Conservation (phyloP, 1,140 invertebrate species). For the Nasonia giraulti region DNA sequence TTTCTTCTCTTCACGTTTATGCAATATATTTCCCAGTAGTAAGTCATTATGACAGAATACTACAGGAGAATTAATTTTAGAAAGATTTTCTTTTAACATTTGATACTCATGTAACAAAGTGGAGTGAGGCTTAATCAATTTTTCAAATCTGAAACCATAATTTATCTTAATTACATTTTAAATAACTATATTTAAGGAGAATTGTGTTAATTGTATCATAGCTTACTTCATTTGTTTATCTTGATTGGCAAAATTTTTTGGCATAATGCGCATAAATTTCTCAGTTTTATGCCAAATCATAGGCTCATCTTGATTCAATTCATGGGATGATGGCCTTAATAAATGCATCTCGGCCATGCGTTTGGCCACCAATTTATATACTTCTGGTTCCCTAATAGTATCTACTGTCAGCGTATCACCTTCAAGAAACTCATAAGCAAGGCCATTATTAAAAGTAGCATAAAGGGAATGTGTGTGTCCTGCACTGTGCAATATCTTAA, state of each 20-base stretch:
- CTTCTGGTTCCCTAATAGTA: constrained; percentile 80
- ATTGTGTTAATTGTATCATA: neutral
- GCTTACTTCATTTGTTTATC: constrained; percentile 79
- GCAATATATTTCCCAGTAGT: constrained; percentile 94
- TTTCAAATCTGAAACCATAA: constrained; percentile 79
- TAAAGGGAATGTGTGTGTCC: constrained; percentile 90
- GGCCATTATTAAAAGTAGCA: constrained; percentile 94
- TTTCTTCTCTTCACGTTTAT: constrained; percentile 80
- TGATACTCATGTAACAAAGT: constrained; percentile 83
- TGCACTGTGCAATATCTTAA: constrained; percentile 78
- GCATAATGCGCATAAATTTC: constrained; percentile 84
- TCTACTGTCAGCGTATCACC: constrained; percentile 86
- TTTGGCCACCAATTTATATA: constrained; percentile 85
- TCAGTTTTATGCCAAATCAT: constrained; percentile 84
- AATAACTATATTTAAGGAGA: constrained; percentile 13
- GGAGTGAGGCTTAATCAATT: constrained; percentile 79
- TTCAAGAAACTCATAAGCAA: constrained; percentile 93
- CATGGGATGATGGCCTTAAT: constrained; percentile 69
- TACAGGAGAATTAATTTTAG: constrained; percentile 82
- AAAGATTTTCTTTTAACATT: constrained; percentile 80
- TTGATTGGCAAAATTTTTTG: constrained; percentile 78
- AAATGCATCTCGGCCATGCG: constrained; percentile 89
- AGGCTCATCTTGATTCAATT: constrained; percentile 71
- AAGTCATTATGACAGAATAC: constrained; percentile 99
- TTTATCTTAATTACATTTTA: neutral